Conservation (phyloP, 2,888 invertebrate genomes). For the Pilophorus perplexus region DNA sequence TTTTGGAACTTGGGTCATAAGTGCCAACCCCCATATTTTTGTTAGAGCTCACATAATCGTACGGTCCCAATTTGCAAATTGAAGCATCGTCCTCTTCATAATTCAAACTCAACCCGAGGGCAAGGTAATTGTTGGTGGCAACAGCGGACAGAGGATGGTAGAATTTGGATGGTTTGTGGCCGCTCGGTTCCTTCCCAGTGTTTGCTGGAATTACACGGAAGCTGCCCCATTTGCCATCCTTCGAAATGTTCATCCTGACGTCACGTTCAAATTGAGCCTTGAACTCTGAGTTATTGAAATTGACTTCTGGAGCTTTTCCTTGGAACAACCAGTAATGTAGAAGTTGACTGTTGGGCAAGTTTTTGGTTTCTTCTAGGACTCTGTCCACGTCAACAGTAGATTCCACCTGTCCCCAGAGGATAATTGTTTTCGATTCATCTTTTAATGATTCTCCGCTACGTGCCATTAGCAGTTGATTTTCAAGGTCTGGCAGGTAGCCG, state of each 20-base stretch:
- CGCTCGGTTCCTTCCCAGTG: neutral
- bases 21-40: conserved; percentile 9
- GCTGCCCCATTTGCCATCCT: conserved; percentile 38
- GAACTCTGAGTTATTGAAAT: conserved; percentile 3
- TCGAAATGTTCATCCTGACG: conserved; percentile 37
- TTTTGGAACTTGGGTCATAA: conserved; percentile 5
- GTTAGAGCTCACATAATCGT: conserved; percentile 29
- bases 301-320: conserved; percentile 6
- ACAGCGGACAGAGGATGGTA: conserved; percentile 27
- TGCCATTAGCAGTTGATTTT: neutral
- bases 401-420: conserved; percentile 24
- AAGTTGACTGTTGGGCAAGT: conserved; percentile 11
- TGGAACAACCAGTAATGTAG: conserved; percentile 27
- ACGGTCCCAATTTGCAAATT: neutral
- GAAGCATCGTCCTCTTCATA: neutral
- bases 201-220: conserved; percentile 11
- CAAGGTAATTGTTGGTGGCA: neutral
- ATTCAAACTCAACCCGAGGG: conserved; percentile 26
- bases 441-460: neutral
- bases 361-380: conserved; percentile 19
- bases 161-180: neutral
- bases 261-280: conserved; percentile 32
- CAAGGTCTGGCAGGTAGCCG: neutral
- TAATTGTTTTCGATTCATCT: conserved; percentile 22
- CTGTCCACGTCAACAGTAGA: conserved; percentile 6